These are phyloP conservation scores for Danaus plexippus DNA, from an alignment of 1,140 invertebrate genomes.

Conservation along the genomic window DNA sequence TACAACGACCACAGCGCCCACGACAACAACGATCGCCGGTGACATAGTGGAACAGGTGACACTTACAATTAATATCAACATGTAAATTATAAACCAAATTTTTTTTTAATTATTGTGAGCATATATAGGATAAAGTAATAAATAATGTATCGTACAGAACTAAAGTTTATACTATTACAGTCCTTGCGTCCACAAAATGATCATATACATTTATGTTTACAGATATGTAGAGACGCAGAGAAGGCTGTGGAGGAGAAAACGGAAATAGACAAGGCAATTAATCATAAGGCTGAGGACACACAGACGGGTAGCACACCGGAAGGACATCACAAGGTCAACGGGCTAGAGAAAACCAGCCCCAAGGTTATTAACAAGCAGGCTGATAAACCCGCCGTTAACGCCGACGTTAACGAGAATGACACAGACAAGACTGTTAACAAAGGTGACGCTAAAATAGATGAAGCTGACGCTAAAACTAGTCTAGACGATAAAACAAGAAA, in stretches of 20 bases:
- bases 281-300: conserved; percentile 34
- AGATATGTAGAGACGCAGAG: conserved; percentile 66
- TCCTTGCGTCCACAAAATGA: too few species aligned
- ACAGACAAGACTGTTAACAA: conserved; percentile 7
- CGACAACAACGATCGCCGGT: conserved; percentile 30
- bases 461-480: conserved; percentile 6
- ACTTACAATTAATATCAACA: neutral
- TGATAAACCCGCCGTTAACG: conserved; percentile 8
- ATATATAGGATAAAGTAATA: too few species aligned
- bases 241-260: conserved; percentile 53
- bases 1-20: conserved; percentile 38
- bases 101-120: too few species aligned
- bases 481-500: neutral
- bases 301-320: conserved; percentile 28
- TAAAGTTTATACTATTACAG: too few species aligned
- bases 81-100: conserved; percentile 4
- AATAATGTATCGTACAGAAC: neutral
- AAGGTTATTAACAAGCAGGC: conserved; percentile 5
- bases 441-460: neutral
- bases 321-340: conserved; percentile 9
- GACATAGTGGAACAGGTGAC: conserved; percentile 50
- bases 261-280: conserved; percentile 30
- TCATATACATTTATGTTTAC: neutral
- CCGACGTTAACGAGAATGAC: conserved; percentile 2
- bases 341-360: conserved; percentile 2